These are phyloP conservation scores for Priapulus caudatus DNA, from an alignment of 2,888 invertebrate genomes.

Conservation along the genomic window DNA sequence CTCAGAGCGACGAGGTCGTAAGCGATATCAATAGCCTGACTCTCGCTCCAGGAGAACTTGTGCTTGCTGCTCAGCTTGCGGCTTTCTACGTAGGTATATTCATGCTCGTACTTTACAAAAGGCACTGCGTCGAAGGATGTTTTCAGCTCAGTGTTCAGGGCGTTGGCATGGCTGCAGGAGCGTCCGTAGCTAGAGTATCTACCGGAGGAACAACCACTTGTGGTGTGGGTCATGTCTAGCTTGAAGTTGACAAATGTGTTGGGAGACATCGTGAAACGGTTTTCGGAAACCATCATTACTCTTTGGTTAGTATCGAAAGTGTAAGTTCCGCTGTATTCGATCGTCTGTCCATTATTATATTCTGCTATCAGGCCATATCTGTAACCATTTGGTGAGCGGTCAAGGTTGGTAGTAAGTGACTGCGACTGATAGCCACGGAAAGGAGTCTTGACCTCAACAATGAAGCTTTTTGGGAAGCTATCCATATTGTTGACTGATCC, in stretches of 20 bases:
- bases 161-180: background rate
- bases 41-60: background rate
- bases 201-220: background rate
- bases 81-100: background rate
- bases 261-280: background rate
- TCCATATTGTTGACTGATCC: background rate
- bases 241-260: background rate
- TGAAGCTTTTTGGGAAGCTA: background rate
- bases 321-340: background rate
- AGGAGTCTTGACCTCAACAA: background rate
- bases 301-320: background rate
- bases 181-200: background rate
- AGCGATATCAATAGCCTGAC: background rate
- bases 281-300: background rate
- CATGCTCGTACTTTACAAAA: background rate
- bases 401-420: background rate
- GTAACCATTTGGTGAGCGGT: background rate
- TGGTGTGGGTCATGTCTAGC: background rate
- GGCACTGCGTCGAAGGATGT: background rate
- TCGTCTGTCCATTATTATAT: background rate
- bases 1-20: background rate
- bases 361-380: background rate
- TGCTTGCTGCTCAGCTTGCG: background rate
- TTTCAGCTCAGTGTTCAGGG: background rate
- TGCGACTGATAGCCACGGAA: background rate